A percentile compares a stretch with the other conserved stretches of the same genome.
Conservation (phyloP, 2,888 invertebrate genomes). For the Megastigmus dorsalis region DNA sequence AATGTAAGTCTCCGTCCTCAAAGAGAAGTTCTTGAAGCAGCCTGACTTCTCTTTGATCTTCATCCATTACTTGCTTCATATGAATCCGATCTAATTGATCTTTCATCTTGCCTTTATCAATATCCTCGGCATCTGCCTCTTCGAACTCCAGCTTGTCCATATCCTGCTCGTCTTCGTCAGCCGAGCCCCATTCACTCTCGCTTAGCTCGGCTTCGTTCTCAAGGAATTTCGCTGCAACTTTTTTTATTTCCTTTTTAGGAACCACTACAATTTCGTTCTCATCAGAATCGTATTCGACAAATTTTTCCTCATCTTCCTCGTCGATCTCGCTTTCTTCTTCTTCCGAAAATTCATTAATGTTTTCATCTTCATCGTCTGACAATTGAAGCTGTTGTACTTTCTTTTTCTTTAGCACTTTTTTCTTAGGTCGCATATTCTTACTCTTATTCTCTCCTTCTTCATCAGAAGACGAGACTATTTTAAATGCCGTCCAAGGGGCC, state of each 20-base stretch:
- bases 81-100: conserved; percentile 90
- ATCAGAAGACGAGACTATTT: conserved; percentile 68
- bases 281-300: conserved; percentile 88
- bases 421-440: conserved; percentile 47
- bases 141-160: conserved; percentile 89
- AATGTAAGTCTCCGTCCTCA: conserved; percentile 91
- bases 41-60: conserved; percentile 90
- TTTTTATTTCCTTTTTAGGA: conserved; percentile 71
- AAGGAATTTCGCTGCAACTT: conserved; percentile 83
- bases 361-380: conserved; percentile 67
- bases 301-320: conserved; percentile 67
- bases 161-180: conserved; percentile 89
- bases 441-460: conserved; percentile 64
- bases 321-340: conserved; percentile 70
- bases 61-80: conserved; percentile 89
- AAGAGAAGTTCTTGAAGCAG: conserved; percentile 90
- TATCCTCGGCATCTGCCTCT: conserved; percentile 88
- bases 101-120: conserved; percentile 86
- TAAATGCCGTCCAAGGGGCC: conserved; percentile 59
- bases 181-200: conserved; percentile 92
- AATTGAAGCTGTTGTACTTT: conserved; percentile 62
- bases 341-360: conserved; percentile 48
- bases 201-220: conserved; percentile 95
- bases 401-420: conserved; percentile 56
- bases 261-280: conserved; percentile 84